These are phyloP conservation scores for Watsonalla binaria DNA, from an alignment of 2,888 invertebrate species.

Conservation along the genomic window DNA sequence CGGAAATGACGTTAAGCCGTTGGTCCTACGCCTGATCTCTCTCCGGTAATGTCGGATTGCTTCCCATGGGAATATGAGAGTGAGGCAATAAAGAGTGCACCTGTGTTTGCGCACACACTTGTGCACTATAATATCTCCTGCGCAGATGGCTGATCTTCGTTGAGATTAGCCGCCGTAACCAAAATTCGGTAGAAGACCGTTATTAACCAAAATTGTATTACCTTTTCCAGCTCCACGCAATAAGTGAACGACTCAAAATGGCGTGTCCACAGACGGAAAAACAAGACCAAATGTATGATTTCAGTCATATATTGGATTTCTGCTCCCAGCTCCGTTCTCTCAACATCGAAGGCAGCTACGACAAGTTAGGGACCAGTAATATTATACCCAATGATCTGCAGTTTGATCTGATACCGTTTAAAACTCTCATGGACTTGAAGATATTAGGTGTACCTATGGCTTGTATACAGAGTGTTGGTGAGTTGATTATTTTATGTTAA, in stretches of 20 bases:
- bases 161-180: no score
- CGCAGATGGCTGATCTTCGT: no score
- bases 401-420: conserved; percentile 92
- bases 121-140: no score
- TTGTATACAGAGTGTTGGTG: conserved; percentile 81
- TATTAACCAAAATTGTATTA: conserved; percentile 5
- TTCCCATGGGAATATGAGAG: no score
- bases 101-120: no score
- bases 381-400: conserved; percentile 88
- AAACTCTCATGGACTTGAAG: conserved; percentile 83
- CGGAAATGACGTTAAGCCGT: no score
- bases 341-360: conserved; percentile 82
- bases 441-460: conserved; percentile 84
- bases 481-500: conserved; percentile 20
- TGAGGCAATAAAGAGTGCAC: no score
- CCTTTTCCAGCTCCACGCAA: conserved; percentile 88
- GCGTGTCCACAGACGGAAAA: conserved; percentile 90
- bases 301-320: conserved; percentile 94
- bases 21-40: no score
- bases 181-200: no score
- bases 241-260: conserved; percentile 91
- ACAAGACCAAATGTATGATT: conserved; percentile 89
- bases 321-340: conserved; percentile 86
- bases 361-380: conserved; percentile 88
- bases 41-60: no score